phyloP scores from a whole-genome alignment of 1,140 invertebrate species.

The Lordiphosa clarofinis region DNA sequence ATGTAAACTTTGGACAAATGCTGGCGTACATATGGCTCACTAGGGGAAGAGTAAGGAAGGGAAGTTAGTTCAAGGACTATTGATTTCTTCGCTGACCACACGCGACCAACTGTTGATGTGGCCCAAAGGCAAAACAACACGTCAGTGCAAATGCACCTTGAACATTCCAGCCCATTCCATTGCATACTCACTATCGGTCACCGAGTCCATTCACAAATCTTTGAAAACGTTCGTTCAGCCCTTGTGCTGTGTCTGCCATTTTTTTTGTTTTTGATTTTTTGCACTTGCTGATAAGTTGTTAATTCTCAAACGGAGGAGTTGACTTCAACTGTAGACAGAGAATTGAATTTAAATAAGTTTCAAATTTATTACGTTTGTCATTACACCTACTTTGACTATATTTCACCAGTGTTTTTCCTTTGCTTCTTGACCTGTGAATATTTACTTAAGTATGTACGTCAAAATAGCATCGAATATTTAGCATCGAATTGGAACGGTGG shows the following conservation, averaged over 20 bases:
- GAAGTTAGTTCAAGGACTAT: constrained; percentile 53
- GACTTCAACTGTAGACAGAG: constrained; percentile 27
- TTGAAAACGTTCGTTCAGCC: constrained; percentile 52
- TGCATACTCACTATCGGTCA: constrained; percentile 60
- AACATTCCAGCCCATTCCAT: constrained; percentile 7
- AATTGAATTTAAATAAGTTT: neutral
- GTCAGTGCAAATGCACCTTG: constrained; percentile 39
- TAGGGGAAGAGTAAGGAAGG: constrained; percentile 13
- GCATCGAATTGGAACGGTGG: no score
- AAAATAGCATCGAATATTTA: no score
- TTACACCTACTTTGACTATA: constrained; percentile 30
- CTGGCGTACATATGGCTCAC: constrained; percentile 88
- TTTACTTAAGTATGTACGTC: no score
- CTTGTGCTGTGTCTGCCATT: constrained; percentile 45
- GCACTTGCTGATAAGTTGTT: constrained; percentile 28
- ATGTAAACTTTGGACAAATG: constrained; percentile 98
- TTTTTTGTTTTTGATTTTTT: constrained; percentile 12
- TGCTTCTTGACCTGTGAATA: constrained; percentile 9
- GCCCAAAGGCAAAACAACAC: constrained; percentile 55
- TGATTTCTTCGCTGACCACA: constrained; percentile 29
- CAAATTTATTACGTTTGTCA: neutral
- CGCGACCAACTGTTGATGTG: constrained; percentile 71
- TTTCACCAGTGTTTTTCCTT: constrained; percentile 4
- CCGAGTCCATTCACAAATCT: constrained; percentile 52
- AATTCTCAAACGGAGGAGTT: constrained; percentile 64